phyloP scores from a whole-genome alignment of 2,797 vertebrate genomes.

The Tamandua tetradactyla region DNA sequence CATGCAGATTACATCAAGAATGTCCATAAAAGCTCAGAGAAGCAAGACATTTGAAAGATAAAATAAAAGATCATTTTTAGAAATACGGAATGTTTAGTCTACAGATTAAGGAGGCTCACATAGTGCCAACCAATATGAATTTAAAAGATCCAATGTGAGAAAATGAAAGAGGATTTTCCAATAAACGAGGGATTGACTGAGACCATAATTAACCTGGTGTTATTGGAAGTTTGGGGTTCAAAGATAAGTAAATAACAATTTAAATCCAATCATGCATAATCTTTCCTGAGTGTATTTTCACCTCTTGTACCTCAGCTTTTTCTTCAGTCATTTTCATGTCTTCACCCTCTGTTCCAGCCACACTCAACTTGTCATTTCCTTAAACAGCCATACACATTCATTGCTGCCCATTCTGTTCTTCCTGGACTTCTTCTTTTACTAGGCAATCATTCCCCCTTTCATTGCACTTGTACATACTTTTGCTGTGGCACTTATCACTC shows the following conservation, averaged over 20 bases:
- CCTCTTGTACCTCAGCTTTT: neutral
- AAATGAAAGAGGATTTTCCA: neutral
- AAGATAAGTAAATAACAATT: neutral
- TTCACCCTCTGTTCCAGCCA: neutral
- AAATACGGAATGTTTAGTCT: neutral
- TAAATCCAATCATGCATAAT: neutral
- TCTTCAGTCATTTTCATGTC: neutral
- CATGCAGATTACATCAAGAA: neutral
- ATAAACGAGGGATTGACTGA: neutral
- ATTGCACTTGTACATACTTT: neutral
- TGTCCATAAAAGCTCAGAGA: neutral
- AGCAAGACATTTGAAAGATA: neutral
- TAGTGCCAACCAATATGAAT: neutral
- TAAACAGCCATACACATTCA: neutral
- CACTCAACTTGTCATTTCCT: neutral
- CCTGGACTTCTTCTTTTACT: neutral
- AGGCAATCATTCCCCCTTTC: neutral
- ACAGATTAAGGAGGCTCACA: neutral
- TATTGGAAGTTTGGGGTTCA: neutral
- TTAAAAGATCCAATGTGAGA: neutral
- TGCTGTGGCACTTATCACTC: neutral
- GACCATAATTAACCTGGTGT: neutral
- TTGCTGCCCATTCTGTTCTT: neutral
- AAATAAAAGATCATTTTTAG: neutral
- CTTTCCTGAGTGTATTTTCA: neutral